These are phyloP conservation scores for Macroteleia sp. DNA, from an alignment of 2,888 invertebrate species.

Conservation along the genomic window DNA sequence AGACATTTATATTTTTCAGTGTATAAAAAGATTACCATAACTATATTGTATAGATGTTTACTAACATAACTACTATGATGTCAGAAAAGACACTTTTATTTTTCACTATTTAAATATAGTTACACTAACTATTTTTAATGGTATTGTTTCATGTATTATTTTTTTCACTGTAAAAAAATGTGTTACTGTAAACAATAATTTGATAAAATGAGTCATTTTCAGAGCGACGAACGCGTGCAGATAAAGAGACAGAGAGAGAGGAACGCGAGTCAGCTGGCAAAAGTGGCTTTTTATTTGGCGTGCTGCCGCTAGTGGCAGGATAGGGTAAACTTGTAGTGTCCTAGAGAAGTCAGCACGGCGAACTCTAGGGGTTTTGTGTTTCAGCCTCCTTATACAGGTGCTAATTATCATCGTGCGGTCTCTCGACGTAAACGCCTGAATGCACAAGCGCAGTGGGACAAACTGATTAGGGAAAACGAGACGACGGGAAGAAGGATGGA, in stretches of 20 bases:
- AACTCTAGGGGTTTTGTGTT: slow-evolving; percentile 78
- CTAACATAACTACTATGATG: too few relatives aligned
- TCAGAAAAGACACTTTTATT: too few relatives aligned
- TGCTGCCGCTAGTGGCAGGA: slow-evolving; percentile 68
- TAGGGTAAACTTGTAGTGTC: slow-evolving; percentile 76
- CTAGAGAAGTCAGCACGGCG: slow-evolving; percentile 80
- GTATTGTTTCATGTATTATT: too few relatives aligned
- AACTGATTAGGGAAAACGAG: slow-evolving; percentile 44
- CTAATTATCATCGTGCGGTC: slow-evolving; percentile 82
- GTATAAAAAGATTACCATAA: too few relatives aligned
- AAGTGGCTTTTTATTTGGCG: slow-evolving; percentile 70
- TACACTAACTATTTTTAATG: too few relatives aligned
- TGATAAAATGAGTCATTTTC: too few relatives aligned
- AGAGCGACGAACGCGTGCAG: too few relatives aligned
- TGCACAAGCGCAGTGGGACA: slow-evolving; percentile 71
- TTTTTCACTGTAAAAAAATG: too few relatives aligned
- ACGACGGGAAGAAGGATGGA: slow-evolving; percentile 10
- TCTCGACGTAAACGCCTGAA: slow-evolving; percentile 80
- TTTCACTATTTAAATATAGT: too few relatives aligned
- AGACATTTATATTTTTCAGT: too few relatives aligned
- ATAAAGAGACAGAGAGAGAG: slow-evolving; percentile 39
- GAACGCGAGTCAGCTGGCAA: slow-evolving; percentile 30
- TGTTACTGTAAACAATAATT: too few relatives aligned
- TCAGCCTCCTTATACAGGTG: slow-evolving; percentile 77
- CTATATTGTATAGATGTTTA: too few relatives aligned